Evolutionary conservation across 2,113 vertebrate species (phyloP).

Genomic region (Gobiocypris rarus): DNA sequence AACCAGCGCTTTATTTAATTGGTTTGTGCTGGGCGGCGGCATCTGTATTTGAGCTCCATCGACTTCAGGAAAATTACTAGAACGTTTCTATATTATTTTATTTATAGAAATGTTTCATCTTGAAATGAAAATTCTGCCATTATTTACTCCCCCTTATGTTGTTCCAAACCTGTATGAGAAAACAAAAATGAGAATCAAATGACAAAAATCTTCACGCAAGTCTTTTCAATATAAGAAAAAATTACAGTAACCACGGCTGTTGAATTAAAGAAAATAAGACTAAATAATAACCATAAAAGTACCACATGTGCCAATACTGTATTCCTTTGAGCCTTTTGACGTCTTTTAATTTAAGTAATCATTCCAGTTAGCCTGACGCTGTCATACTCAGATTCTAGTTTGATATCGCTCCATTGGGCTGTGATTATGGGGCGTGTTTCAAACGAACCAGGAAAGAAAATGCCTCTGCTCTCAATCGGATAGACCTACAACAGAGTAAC

Average conservation of each 20-base stretch:
- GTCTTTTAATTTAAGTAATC: not conserved
- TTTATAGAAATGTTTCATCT: conserved; percentile 15
- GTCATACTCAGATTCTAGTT: no score
- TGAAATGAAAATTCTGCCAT: not conserved
- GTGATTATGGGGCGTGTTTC: no score
- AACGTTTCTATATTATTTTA: conserved; percentile 27
- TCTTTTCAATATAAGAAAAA: not conserved
- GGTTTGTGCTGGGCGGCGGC: conserved; percentile 26
- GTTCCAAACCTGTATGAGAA: not conserved
- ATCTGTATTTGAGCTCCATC: conserved; percentile 25
- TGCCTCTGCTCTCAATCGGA: no score
- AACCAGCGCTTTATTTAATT: conserved; percentile 37
- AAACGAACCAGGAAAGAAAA: no score
- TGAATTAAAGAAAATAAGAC: not conserved
- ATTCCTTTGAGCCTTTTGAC: not conserved
- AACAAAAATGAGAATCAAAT: not conserved
- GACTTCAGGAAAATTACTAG: conserved; percentile 28
- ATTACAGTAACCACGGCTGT: not conserved
- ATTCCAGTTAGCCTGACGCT: not conserved
- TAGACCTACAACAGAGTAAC: no score
- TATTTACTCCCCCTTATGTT: not conserved
- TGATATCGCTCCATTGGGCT: no score
- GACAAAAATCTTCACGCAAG: not conserved
- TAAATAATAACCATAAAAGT: not conserved
- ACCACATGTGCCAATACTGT: not conserved